phyloP scores from a whole-genome alignment of 2,113 vertebrate genomes.

The Psophia crepitans region DNA sequence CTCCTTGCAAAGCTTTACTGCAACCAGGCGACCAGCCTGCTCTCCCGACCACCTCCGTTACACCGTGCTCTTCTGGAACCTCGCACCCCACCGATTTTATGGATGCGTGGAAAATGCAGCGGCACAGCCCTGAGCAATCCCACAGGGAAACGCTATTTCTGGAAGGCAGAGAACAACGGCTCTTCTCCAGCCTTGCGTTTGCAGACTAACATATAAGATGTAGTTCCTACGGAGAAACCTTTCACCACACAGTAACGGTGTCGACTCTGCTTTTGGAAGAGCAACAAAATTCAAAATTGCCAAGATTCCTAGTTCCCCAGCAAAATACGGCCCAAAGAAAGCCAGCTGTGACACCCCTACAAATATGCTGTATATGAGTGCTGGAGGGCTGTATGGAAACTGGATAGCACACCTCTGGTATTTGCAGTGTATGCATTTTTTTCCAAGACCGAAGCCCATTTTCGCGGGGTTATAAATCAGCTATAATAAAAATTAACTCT shows the following conservation, averaged over 20 bases:
- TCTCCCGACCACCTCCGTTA: background rate
- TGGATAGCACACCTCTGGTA: background rate
- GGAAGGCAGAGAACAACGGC: background rate
- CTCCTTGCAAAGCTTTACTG: background rate
- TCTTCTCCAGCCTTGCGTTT: background rate
- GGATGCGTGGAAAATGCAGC: fast-evolving
- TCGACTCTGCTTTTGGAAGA: background rate
- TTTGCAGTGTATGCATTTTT: background rate
- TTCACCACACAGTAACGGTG: background rate
- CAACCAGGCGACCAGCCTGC: background rate
- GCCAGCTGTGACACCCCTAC: background rate
- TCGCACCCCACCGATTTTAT: fast-evolving
- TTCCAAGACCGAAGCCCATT: background rate
- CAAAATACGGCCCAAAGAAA: background rate
- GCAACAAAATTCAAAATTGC: background rate
- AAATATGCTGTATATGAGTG: background rate
- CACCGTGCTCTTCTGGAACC: background rate
- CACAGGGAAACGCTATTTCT: background rate
- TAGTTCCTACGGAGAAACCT: background rate
- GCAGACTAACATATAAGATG: background rate
- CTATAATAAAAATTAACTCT: background rate
- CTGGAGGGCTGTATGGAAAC: background rate
- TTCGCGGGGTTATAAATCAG: background rate
- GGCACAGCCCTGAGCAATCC: background rate
- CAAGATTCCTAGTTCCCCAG: background rate